These are phyloP conservation scores for Phoxinus dragarum DNA, from an alignment of 2,797 vertebrate species.

Conservation along the genomic window DNA sequence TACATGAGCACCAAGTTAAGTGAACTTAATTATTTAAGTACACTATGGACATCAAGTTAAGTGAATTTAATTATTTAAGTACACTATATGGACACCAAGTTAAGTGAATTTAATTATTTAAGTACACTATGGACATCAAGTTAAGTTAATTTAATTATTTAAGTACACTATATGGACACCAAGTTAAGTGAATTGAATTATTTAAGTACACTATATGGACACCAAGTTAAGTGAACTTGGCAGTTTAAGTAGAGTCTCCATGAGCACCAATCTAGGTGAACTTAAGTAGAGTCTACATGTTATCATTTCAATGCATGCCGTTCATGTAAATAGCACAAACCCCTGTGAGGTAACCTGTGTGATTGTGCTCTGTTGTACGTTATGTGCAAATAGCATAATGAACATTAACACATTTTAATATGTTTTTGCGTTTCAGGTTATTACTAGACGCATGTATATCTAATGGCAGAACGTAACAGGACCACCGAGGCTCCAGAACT, in stretches of 20 bases:
- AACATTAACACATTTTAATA: not conserved
- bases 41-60: too few relatives aligned
- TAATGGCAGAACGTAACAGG: slow-evolving; percentile 27
- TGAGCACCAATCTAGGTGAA: not conserved
- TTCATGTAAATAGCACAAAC: not conserved
- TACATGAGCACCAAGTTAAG: too few relatives aligned
- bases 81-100: too few relatives aligned
- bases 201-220: too few relatives aligned
- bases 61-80: not conserved
- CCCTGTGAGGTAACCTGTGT: not conserved
- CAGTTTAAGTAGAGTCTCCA: too few relatives aligned
- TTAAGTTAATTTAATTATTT: too few relatives aligned
- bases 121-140: too few relatives aligned
- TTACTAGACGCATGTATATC: not conserved
- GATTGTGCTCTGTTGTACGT: not conserved
- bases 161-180: too few relatives aligned
- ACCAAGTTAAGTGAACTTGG: not conserved
- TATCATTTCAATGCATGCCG: not conserved
- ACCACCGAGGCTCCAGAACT: not conserved
- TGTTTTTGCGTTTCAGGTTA: slow-evolving; percentile 21
- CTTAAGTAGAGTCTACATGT: not conserved
- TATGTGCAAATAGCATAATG: not conserved
- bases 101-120: too few relatives aligned
- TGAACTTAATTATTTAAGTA: too few relatives aligned
- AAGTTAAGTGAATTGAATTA: not conserved